Conservation (phyloP, 1,140 invertebrate genomes). For the Acromyrmex charruanus region DNA sequence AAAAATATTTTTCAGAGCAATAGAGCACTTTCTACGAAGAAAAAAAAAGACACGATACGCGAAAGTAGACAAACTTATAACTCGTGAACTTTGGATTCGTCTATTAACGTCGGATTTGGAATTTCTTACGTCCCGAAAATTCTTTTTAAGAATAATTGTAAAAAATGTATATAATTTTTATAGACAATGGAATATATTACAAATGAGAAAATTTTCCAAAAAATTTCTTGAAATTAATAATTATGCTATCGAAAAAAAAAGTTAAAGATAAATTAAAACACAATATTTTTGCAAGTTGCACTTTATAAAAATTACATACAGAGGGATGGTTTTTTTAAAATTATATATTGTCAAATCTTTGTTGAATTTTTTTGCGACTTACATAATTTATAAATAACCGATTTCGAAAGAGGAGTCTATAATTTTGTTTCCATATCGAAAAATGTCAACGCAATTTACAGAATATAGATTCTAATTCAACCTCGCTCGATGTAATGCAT, state of each 20-base stretch:
- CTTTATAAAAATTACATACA: neutral
- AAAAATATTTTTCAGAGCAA: slow-evolving; percentile 25
- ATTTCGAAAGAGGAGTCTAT: neutral
- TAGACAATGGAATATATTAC: neutral
- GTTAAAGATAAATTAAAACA: neutral
- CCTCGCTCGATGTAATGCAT: neutral
- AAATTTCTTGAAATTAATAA: neutral
- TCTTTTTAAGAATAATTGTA: neutral
- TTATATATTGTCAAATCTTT: neutral
- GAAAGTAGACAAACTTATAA: neutral
- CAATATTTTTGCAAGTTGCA: neutral
- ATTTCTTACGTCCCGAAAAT: neutral
- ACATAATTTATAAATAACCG: neutral
- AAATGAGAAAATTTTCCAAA: neutral
- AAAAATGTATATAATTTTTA: neutral
- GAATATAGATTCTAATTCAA: slow-evolving; percentile 9
- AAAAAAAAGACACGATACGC: slow-evolving; percentile 8
- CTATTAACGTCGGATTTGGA: neutral
- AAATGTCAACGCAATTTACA: slow-evolving; percentile 2
- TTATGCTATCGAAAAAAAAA: neutral
- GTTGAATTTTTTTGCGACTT: neutral
- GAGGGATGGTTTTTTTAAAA: neutral
- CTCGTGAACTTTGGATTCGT: slow-evolving; percentile 27
- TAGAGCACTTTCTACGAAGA: neutral
- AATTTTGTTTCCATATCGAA: neutral